Conservation (phyloP, 2,888 invertebrate genomes). For the Phania funesta region DNA sequence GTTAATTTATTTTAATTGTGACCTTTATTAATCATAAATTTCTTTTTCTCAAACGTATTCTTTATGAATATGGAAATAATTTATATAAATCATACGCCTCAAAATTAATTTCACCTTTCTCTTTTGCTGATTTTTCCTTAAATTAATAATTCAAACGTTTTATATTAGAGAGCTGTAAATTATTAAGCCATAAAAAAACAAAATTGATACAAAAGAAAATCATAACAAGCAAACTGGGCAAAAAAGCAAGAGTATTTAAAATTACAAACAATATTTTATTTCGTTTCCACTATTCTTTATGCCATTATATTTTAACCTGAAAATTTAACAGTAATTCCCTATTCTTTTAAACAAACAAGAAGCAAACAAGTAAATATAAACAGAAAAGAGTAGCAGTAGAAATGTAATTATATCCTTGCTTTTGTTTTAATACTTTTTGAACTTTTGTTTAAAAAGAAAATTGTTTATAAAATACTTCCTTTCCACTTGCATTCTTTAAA, state of each 20-base stretch:
- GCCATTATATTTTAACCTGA: too few species aligned
- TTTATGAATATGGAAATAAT: not conserved
- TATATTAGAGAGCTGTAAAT: too few species aligned
- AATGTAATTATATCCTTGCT: conserved; percentile 37
- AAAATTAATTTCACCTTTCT: too few species aligned
- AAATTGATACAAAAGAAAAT: too few species aligned
- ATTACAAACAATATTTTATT: not conserved
- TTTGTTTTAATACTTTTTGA: conserved; percentile 40
- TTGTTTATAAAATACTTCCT: not conserved
- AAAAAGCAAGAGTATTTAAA: not conserved
- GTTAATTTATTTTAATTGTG: too few species aligned
- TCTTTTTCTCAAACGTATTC: not conserved
- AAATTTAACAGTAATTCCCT: too few species aligned
- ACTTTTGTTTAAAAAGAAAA: conserved; percentile 8
- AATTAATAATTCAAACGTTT: too few species aligned
- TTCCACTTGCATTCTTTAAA: conserved; percentile 19
- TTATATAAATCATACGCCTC: not conserved
- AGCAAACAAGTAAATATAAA: conserved; percentile 8
- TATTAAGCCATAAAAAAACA: too few species aligned
- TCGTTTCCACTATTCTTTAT: not conserved
- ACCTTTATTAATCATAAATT: too few species aligned
- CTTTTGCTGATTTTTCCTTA: too few species aligned
- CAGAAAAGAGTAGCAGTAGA: not conserved
- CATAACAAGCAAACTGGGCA: too few species aligned
- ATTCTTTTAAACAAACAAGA: conserved; percentile 6